Base-by-base conservation (phyloP, 30 jellyfish, hydroid and myxozoan species). In the Cassiopea xamachana region DNA sequence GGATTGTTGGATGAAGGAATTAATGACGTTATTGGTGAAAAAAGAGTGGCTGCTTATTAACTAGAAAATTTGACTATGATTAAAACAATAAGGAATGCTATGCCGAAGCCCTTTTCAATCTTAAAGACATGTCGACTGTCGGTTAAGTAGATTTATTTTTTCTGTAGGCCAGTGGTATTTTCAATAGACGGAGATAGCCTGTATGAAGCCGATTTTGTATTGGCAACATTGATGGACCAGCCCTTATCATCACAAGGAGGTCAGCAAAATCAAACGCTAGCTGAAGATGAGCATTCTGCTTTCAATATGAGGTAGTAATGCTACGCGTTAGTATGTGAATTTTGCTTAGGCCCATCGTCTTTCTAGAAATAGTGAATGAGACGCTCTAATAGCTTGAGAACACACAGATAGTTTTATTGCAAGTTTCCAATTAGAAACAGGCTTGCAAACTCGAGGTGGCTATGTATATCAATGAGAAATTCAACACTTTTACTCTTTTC, bases 181-280 rank as follows among this genome's bases (percentile, higher is more conserved):
- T 88, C 99, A 19, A 77, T 95, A 82, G 99, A 95, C 78, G 97
- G 94, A 39, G 99, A 95, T 74, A 86, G 89, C 55, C 50, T 89
- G 80, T 95, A 91, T 62, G 77, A 71, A 13, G 99, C 93, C 8
- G 95, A 95, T 83, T 91, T 95, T 80, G 99, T 95, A 3, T 64
- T 95, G 92, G 99, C 99, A 61, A 95, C 98, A 1, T 67, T 95
- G 48, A 75, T 92, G 88, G 99, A 95, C 27, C 87, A 46, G 13
- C 44, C 89, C 1, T 17, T 46, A 10, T 59, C 90, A 43, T 64
- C 97, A 1, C 89, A 75, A 73, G 92, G 60, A 27, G 58, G 83
- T 13, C 91, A 80, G 61, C 58, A 79, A 27, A 67, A 13, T 45
- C 71, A 72, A 48, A 83, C 78, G 10, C n/a, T 81, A 16, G 43